Percentiles rank a stretch among this genome's conserved stretches.
These are phyloP conservation scores for Drosophila gaucha DNA, from an alignment of 2,888 invertebrate genomes.

Conservation along the genomic window DNA sequence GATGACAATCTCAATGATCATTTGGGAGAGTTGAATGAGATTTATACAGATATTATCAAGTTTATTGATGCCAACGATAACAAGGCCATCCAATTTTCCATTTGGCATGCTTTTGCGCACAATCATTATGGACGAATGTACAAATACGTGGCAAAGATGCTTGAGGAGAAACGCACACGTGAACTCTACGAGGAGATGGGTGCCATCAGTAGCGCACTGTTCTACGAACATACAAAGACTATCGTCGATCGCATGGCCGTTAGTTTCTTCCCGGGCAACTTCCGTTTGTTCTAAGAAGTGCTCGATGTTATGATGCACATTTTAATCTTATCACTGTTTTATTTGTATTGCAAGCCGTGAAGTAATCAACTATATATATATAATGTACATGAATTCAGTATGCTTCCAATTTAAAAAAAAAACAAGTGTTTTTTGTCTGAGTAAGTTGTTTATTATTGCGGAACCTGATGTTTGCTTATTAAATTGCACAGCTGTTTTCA, in stretches of 20 bases:
- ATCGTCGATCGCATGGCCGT: constrained; percentile 79
- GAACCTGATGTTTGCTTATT: too few species aligned
- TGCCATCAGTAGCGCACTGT: constrained; percentile 74
- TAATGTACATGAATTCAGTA: constrained; percentile 46
- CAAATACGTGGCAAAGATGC: constrained; percentile 90
- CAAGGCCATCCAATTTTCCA: constrained; percentile 91
- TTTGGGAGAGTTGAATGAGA: constrained; percentile 87
- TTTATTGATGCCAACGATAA: constrained; percentile 92
- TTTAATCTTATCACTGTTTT: constrained; percentile 49
- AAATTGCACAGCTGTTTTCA: constrained; percentile 34
- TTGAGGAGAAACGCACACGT: constrained; percentile 92
- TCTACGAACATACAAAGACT: constrained; percentile 81
- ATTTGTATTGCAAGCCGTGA: constrained; percentile 42
- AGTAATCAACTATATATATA: constrained; percentile 35
- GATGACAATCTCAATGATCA: constrained; percentile 82
- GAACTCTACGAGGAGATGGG: constrained; percentile 86
- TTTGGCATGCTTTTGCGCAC: constrained; percentile 93
- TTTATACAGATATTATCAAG: constrained; percentile 90
- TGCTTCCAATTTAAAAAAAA: constrained; percentile 34
- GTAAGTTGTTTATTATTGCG: neutral
- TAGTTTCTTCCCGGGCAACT: constrained; percentile 81
- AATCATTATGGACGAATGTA: constrained; percentile 93
- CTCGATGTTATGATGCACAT: constrained; percentile 33
- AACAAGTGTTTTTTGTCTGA: neutral
- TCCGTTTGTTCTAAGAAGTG: constrained; percentile 82